phyloP scores from a whole-genome alignment of 2,888 invertebrate genomes.

The Rhagophthalmus giganteus region DNA sequence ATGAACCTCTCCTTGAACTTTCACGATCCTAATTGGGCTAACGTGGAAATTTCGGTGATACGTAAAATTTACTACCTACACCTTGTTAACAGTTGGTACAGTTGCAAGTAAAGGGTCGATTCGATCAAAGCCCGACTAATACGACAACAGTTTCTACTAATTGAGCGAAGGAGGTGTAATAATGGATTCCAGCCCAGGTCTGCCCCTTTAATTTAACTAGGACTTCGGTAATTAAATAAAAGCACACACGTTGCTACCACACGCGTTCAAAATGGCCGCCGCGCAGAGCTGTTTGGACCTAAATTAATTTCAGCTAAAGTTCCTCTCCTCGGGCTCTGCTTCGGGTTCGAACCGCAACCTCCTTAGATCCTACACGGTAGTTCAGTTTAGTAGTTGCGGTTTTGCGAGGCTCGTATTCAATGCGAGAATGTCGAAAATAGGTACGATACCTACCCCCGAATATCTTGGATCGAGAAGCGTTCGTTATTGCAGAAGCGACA shows the following conservation, averaged over 20 bases:
- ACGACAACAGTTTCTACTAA: conserved; percentile 48
- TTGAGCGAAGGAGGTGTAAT: conserved; percentile 51
- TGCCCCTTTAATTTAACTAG: conserved; percentile 54
- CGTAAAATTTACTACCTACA: conserved; percentile 1
- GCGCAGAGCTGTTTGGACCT: conserved; percentile 46
- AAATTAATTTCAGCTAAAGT: conserved; percentile 54
- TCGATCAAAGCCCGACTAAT: conserved; percentile 28
- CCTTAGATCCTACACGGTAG: conserved; percentile 38
- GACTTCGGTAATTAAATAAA: conserved; percentile 55
- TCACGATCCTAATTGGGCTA: background rate
- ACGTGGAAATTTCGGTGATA: background rate
- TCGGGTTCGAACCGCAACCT: conserved; percentile 38
- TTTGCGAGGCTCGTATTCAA: conserved; percentile 33
- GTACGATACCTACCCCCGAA: conserved; percentile 3
- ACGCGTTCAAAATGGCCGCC: conserved; percentile 49
- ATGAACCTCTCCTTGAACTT: background rate
- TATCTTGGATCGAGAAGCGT: too few relatives aligned
- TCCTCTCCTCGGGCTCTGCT: conserved; percentile 44
- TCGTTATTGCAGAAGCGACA: too few relatives aligned
- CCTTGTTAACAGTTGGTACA: conserved; percentile 25
- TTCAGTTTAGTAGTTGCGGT: conserved; percentile 48
- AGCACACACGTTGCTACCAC: conserved; percentile 50
- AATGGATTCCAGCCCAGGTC: conserved; percentile 51
- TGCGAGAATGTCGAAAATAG: background rate
- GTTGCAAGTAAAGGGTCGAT: conserved; percentile 21